phyloP scores from a whole-genome alignment of 2,888 invertebrate species.

The Sabatieria punctata region DNA sequence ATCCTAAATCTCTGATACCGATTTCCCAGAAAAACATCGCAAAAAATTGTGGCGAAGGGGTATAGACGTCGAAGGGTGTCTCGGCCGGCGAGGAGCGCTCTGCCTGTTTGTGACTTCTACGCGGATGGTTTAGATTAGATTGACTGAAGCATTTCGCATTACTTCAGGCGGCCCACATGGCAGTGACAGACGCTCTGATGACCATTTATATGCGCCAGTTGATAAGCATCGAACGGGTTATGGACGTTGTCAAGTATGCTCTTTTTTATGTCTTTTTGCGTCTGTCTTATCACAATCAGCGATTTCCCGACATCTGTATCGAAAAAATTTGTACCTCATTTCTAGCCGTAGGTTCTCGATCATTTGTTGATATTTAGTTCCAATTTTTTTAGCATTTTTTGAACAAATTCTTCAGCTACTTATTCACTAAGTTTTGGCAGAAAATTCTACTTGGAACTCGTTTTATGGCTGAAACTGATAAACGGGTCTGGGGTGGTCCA shows the following conservation, averaged over 20 bases:
- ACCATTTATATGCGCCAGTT: slow-evolving; percentile 31
- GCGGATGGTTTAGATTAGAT: too few species aligned
- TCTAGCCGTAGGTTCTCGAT: neutral
- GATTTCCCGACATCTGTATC: neutral
- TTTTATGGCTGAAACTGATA: too few species aligned
- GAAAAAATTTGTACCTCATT: neutral
- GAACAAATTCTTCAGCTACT: neutral
- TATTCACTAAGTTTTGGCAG: too few species aligned
- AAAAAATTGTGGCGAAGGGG: too few species aligned
- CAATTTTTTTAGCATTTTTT: slow-evolving; percentile 3
- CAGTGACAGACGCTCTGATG: slow-evolving; percentile 37
- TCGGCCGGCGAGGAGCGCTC: too few species aligned
- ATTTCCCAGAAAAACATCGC: too few species aligned
- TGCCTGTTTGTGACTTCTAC: too few species aligned
- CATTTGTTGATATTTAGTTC: neutral
- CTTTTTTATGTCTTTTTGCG: neutral
- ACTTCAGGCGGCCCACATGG: slow-evolving; percentile 34
- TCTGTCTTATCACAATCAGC: neutral
- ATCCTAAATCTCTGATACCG: too few species aligned
- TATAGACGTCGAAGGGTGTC: too few species aligned
- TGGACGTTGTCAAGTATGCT: slow-evolving; percentile 33
- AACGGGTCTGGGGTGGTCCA: too few species aligned
- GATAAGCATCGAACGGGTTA: slow-evolving; percentile 33
- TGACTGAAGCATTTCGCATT: neutral
- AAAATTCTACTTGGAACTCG: too few species aligned